Conservation (phyloP, 2,888 invertebrate species). For the Tenthredo notha region DNA sequence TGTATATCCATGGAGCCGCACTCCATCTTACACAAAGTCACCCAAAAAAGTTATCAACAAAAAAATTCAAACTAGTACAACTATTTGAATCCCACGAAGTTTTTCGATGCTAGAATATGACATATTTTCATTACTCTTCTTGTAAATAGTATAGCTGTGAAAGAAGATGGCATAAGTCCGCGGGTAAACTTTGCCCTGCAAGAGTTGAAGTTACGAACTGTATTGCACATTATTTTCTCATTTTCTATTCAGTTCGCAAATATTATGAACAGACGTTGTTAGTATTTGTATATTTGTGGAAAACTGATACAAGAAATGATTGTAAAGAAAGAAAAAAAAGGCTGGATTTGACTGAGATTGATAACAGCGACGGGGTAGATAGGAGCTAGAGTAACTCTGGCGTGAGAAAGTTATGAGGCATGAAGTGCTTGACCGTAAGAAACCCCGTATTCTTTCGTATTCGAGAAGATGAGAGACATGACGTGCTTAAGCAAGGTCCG, state of each 20-base stretch:
- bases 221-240: too few relatives aligned
- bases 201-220: too few relatives aligned
- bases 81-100: not conserved
- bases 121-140: not conserved
- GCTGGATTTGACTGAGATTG: not conserved
- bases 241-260: too few relatives aligned
- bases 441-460: not conserved
- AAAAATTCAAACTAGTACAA: not conserved
- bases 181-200: not conserved
- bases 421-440: slow-evolving; percentile 7
- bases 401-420: slow-evolving; percentile 4
- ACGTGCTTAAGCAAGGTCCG: slow-evolving; percentile 7
- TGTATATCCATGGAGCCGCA: not conserved
- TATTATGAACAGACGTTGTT: not conserved
- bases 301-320: not conserved
- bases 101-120: not conserved
- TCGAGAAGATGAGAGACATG: not conserved
- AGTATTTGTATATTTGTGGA: not conserved
- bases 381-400: not conserved
- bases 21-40: not conserved
- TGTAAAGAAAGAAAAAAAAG: not conserved
- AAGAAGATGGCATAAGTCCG: not conserved
- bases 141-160: not conserved
- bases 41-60: not conserved
- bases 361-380: not conserved